Percentiles rank a stretch among this genome's conserved stretches.
Evolutionary conservation across 1,140 invertebrate species (phyloP).

Genomic region (Aphelenchoides fujianensis): DNA sequence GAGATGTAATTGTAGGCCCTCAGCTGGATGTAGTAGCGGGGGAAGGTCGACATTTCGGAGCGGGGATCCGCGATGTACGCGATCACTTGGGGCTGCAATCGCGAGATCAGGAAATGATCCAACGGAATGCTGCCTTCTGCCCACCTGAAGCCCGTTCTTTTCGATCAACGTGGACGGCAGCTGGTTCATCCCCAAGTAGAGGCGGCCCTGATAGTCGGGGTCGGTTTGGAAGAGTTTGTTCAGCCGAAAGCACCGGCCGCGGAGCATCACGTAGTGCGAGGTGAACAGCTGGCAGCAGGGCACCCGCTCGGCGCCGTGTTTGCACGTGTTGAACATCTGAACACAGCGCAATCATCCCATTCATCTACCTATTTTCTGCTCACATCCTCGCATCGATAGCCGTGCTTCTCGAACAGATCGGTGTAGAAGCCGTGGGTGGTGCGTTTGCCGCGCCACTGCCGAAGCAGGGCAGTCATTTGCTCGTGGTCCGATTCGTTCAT

Average conservation of each 20-base stretch:
- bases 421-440: constrained; percentile 29
- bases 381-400: constrained; percentile 41
- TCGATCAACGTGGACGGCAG: constrained; percentile 25
- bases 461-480: constrained; percentile 24
- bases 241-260: constrained; percentile 44
- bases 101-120: too few species aligned
- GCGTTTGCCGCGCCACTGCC: constrained; percentile 21
- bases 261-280: constrained; percentile 33
- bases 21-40: constrained; percentile 6
- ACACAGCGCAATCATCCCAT: neutral
- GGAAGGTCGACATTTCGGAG: constrained; percentile 9
- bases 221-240: constrained; percentile 34
- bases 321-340: constrained; percentile 33
- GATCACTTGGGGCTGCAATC: constrained; percentile 37
- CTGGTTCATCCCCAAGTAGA: constrained; percentile 35
- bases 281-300: constrained; percentile 35
- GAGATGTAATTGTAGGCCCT: constrained; percentile 12
- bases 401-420: constrained; percentile 38
- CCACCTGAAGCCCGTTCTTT: constrained; percentile 33
- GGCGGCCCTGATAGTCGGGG: constrained; percentile 37
- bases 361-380: neutral
- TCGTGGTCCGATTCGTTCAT: constrained; percentile 16
- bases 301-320: constrained; percentile 23
- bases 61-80: constrained; percentile 33
- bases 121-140: neutral